Evolutionary conservation across 2,888 invertebrate genomes (phyloP).

Genomic region (Hermaeophaga mercurialis): DNA sequence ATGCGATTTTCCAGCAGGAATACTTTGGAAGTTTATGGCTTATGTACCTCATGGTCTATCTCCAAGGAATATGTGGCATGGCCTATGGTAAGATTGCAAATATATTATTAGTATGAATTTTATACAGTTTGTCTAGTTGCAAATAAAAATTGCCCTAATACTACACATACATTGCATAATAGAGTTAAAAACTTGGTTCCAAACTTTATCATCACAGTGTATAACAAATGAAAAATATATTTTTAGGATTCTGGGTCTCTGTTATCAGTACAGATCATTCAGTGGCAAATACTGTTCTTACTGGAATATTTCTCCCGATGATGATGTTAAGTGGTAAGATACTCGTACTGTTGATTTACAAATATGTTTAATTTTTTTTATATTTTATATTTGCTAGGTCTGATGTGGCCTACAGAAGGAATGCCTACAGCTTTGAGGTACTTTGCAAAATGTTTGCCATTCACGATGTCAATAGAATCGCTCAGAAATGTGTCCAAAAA

Average conservation of each 20-base stretch:
- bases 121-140: no score
- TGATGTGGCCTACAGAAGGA: conserved; percentile 74
- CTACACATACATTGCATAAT: no score
- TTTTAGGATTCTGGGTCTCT: conserved; percentile 77
- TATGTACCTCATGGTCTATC: conserved; percentile 68
- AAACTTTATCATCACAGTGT: no score
- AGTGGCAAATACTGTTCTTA: conserved; percentile 81
- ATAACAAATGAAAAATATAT: no score
- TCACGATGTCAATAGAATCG: conserved; percentile 79
- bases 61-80: conserved; percentile 85
- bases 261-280: conserved; percentile 78
- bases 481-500: conserved; percentile 77
- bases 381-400: conserved; percentile 62
- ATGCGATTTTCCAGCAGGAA: conserved; percentile 66
- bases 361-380: background rate
- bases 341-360: background rate
- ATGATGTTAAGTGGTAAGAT: conserved; percentile 55
- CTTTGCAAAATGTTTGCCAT: conserved; percentile 62
- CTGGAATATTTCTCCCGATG: conserved; percentile 90
- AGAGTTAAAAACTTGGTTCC: no score
- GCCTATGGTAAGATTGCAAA: conserved; percentile 75
- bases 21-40: conserved; percentile 66
- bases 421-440: conserved; percentile 60
- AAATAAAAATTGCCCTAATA: no score
- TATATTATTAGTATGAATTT: no score